Evolutionary conservation across 2,113 vertebrate genomes (phyloP).

Genomic region (Dascyllus trimaculatus): DNA sequence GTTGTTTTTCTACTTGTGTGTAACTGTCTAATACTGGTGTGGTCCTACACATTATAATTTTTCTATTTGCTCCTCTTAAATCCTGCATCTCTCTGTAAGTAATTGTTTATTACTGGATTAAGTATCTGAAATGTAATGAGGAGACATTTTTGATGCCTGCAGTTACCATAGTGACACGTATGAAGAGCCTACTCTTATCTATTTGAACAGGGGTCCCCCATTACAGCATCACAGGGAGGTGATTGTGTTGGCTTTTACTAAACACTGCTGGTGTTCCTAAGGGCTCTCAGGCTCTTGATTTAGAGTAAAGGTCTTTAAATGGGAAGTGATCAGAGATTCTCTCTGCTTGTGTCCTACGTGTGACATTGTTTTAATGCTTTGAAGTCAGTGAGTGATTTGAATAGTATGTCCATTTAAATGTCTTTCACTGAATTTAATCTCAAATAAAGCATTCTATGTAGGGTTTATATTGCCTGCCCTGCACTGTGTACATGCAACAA

Average conservation of each 20-base stretch:
- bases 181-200: constrained; percentile 62
- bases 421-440: no score
- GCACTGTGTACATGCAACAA: no score
- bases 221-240: constrained; percentile 42
- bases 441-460: no score
- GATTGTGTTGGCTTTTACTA: constrained; percentile 46
- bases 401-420: neutral
- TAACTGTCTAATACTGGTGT: neutral
- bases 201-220: constrained; percentile 56
- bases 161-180: constrained; percentile 77
- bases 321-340: constrained; percentile 1
- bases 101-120: neutral
- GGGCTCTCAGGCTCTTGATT: constrained; percentile 16
- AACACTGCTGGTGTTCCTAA: constrained; percentile 33
- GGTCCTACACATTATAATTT: neutral
- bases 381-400: neutral
- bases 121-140: constrained; percentile 22
- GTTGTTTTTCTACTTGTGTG: no score
- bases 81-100: neutral
- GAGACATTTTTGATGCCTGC: constrained; percentile 56
- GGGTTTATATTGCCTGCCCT: no score
- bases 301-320: constrained; percentile 16
- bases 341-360: neutral
- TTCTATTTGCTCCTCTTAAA: neutral
- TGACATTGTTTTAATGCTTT: neutral